Evolutionary conservation across 1,140 invertebrate species (phyloP).

Genomic region (Ceratina calcarata): DNA sequence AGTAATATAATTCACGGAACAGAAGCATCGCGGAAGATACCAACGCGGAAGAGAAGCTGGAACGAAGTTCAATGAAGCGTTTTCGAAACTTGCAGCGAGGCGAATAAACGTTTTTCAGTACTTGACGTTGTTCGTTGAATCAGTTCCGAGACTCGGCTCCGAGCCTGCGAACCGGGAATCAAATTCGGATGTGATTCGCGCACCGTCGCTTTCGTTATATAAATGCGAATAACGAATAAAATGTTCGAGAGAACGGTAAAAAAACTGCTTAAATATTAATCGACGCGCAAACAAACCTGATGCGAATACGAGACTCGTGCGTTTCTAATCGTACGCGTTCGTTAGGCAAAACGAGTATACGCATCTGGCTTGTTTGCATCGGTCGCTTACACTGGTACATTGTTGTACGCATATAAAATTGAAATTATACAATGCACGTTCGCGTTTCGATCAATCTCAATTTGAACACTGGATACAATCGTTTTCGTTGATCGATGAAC

Average conservation of each 20-base stretch:
- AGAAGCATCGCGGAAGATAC: slow-evolving; percentile 70
- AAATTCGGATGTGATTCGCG: slow-evolving; percentile 29
- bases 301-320: not conserved
- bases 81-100: slow-evolving; percentile 8
- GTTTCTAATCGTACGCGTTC: not conserved
- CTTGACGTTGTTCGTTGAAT: slow-evolving; percentile 23
- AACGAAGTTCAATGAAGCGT: slow-evolving; percentile 3
- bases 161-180: not conserved
- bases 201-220: slow-evolving; percentile 30
- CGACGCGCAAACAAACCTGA: slow-evolving; percentile 12
- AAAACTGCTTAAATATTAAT: slow-evolving; percentile 26
- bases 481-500: not conserved
- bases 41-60: slow-evolving; percentile 21
- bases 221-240: slow-evolving; percentile 57
- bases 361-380: slow-evolving; percentile 13
- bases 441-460: not conserved
- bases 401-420: slow-evolving; percentile 48
- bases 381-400: slow-evolving; percentile 44
- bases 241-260: slow-evolving; percentile 53
- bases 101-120: slow-evolving; percentile 16
- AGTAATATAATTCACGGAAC: not conserved
- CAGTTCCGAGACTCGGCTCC: slow-evolving; percentile 2
- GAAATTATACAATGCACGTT: slow-evolving; percentile 35
- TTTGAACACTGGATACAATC: slow-evolving; percentile 14
- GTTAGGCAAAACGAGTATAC: not conserved